Base-by-base conservation (phyloP, 2,797 vertebrate species). In the Gymnopithys bicolor region DNA sequence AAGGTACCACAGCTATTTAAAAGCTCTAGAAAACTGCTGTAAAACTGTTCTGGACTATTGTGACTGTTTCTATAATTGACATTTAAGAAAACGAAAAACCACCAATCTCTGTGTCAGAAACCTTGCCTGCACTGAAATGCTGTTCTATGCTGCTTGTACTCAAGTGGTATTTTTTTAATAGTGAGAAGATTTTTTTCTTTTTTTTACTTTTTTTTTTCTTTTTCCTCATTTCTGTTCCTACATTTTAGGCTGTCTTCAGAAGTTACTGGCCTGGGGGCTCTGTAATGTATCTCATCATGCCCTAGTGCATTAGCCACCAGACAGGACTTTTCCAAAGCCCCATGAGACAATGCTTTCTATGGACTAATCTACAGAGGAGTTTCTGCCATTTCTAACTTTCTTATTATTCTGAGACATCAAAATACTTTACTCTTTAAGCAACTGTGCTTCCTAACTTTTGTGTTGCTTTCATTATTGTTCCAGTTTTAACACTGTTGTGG, bases 271-370 rank as follows among this genome's bases (percentile, higher is more conserved):
- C 98, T 98, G 97, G 98, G 98, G 97, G 97, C 97, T 98, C 98
- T 98, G 97, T 99, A 98, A 98, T 98, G 95, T 97, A 97, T 93
- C 95, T 98, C 97, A 98, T 97, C 98, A 97, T 98, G 97, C 97
- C 97, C 98, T 98, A 98, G 96, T 96, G 95, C 95, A 97, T 97
- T 97, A 97, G 95, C 95, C 95, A 97, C 97, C 98, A 98, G 98
- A 98, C 97, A 98, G 98, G 98, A 99, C 98, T 98, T 98, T 97
- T 97, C 97, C 98, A 97, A 98, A 98, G 98, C 97, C 98, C 98
- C 98, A 97, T 97, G 97, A 98, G 96, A 97, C 96, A 96, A 97
- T 96, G 98, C 98, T 98, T 98, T 98, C 97, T 97, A 98, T 98
- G 98, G 98, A 98, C 97, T 98, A 97, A 97, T 96, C 98, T 96